Evolutionary conservation across 2,888 invertebrate genomes (phyloP).

Genomic region (Drosophila maculinotata): DNA sequence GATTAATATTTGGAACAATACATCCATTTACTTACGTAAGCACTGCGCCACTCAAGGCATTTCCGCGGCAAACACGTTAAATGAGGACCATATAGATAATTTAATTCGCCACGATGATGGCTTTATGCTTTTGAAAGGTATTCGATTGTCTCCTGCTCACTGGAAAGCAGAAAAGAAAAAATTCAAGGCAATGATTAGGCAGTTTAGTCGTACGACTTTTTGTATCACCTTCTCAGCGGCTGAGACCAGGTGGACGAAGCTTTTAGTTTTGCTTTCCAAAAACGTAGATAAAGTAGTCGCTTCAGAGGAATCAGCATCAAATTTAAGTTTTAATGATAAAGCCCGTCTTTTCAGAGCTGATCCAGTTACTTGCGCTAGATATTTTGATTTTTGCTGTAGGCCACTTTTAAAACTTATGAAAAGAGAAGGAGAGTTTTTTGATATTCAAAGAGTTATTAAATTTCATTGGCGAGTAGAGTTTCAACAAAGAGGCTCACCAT

Average conservation of each 20-base stretch:
- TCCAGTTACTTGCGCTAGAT: not conserved
- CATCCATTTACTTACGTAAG: too few species aligned
- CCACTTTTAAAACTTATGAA: not conserved
- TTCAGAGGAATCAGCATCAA: slow-evolving; percentile 7
- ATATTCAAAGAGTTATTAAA: not conserved
- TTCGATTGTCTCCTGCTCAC: slow-evolving; percentile 1
- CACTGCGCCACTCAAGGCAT: not conserved
- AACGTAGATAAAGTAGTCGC: slow-evolving; percentile 12
- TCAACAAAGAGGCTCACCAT: slow-evolving; percentile 15
- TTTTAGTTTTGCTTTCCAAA: not conserved
- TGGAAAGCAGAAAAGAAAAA: not conserved
- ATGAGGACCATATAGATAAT: not conserved
- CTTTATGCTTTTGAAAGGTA: slow-evolving; percentile 8
- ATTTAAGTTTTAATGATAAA: slow-evolving; percentile 3
- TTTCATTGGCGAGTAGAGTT: slow-evolving; percentile 15
- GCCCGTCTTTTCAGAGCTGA: not conserved
- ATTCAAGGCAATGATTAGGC: not conserved
- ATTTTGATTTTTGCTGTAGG: not conserved
- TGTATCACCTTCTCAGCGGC: too few species aligned
- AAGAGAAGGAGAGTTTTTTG: not conserved
- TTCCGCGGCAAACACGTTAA: slow-evolving; percentile 6
- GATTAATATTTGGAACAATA: too few species aligned
- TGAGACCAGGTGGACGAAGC: not conserved
- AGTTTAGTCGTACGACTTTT: not conserved
- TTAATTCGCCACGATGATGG: slow-evolving; percentile 18